These are phyloP conservation scores for Bradysia coprophila DNA, from an alignment of 1,140 invertebrate genomes.

Conservation along the genomic window DNA sequence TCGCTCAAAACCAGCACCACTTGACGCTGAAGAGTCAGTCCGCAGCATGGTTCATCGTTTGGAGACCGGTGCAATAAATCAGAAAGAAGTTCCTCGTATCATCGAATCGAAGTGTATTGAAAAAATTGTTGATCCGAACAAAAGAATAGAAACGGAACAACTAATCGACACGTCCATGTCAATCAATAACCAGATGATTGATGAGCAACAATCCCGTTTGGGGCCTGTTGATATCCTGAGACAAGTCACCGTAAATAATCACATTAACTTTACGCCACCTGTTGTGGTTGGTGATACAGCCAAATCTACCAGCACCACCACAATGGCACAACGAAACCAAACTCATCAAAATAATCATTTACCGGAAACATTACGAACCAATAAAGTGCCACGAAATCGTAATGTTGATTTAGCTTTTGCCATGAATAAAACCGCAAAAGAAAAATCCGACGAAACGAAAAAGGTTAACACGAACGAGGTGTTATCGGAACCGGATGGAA, in stretches of 20 bases:
- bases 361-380: constrained; percentile 10
- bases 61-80: constrained; percentile 6
- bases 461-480: not conserved
- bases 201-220: not conserved
- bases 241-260: constrained; percentile 22
- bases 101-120: constrained; percentile 6
- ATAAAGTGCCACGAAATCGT: constrained; percentile 23
- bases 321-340: not conserved
- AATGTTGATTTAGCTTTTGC: constrained; percentile 25
- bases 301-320: constrained; percentile 2
- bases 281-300: not conserved
- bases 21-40: constrained; percentile 15
- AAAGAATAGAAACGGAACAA: constrained; percentile 12
- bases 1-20: constrained; percentile 30
- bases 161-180: not conserved
- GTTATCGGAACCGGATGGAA: not conserved
- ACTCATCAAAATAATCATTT: constrained; percentile 5
- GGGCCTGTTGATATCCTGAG: constrained; percentile 1
- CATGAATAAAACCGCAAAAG: constrained; percentile 7
- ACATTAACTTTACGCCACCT: constrained; percentile 15
- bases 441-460: not conserved
- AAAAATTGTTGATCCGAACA: constrained; percentile 5
- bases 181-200: not conserved
- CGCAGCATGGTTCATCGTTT: constrained; percentile 20
- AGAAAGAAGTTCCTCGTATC: constrained; percentile 3